Conservation (phyloP, 1,140 invertebrate genomes). For the Rhopalosiphum maidis region DNA sequence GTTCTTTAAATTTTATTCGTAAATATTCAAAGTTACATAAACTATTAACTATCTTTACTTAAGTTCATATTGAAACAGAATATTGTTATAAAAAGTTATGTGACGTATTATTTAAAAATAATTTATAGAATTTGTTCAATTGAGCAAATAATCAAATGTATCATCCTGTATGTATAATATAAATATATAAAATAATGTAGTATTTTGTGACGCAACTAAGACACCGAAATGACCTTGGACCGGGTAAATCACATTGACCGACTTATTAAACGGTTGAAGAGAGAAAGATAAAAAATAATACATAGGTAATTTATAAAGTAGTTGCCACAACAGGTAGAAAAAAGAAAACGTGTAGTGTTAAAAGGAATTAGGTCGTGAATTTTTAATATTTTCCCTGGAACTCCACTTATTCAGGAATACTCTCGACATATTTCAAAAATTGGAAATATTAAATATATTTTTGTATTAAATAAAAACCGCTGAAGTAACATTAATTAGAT, state of each 20-base stretch:
- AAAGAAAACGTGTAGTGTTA: background rate
- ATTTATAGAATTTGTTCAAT: background rate
- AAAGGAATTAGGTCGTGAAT: background rate
- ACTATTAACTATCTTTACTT: background rate
- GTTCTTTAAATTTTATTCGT: no score
- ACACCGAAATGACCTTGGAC: constrained; percentile 37
- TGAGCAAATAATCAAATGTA: background rate
- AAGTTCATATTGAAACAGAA: background rate
- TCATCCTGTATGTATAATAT: background rate
- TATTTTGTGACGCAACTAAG: background rate
- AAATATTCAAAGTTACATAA: background rate
- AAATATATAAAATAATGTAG: background rate
- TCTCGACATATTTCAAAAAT: background rate
- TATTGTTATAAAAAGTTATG: background rate
- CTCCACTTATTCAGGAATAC: background rate
- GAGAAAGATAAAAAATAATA: constrained; percentile 39
- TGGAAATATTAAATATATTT: background rate
- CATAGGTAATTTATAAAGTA: background rate
- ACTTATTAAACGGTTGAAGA: constrained; percentile 43
- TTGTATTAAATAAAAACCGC: background rate
- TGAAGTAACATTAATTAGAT: background rate
- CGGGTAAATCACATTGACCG: constrained; percentile 53
- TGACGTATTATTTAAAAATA: background rate
- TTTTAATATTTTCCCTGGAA: background rate
- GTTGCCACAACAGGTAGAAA: background rate